A percentile compares a stretch with the other conserved stretches of the same genome.
Evolutionary conservation across 2,113 vertebrate genomes (phyloP).

Genomic region (Pristiophorus japonicus): DNA sequence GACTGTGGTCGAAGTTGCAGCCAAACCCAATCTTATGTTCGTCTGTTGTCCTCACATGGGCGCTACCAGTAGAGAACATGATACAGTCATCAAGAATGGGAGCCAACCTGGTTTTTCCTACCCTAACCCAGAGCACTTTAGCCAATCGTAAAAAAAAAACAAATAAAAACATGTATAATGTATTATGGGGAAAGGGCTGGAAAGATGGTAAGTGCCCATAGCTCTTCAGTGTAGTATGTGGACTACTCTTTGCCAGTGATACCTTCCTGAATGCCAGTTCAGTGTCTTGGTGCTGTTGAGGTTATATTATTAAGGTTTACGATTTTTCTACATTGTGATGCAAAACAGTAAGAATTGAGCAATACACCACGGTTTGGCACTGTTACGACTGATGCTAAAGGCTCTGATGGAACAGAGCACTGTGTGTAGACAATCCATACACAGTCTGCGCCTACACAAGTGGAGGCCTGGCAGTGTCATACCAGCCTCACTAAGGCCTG

Average conservation of each 20-base stretch:
- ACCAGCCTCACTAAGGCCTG: constrained; percentile 7
- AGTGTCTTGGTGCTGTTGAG: background rate
- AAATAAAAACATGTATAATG: background rate
- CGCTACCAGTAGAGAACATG: background rate
- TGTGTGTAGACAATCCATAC: constrained; percentile 26
- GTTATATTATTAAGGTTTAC: background rate
- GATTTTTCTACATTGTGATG: background rate
- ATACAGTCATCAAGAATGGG: background rate
- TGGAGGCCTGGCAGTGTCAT: constrained; percentile 24
- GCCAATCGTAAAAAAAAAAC: background rate
- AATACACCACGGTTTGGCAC: background rate
- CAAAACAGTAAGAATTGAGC: background rate
- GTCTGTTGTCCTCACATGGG: constrained; percentile 21
- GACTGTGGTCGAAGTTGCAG: background rate
- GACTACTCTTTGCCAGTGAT: background rate
- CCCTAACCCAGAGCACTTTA: background rate
- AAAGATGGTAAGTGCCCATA: background rate
- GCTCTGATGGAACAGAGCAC: background rate
- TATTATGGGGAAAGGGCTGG: background rate
- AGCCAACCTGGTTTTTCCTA: background rate
- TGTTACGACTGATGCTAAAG: background rate
- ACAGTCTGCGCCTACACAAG: constrained; percentile 26
- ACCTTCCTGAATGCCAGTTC: background rate
- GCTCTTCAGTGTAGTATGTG: background rate
- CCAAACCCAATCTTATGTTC: background rate